phyloP scores from a whole-genome alignment of 2,888 invertebrate genomes.

The Leptinotarsa peninsularis region DNA sequence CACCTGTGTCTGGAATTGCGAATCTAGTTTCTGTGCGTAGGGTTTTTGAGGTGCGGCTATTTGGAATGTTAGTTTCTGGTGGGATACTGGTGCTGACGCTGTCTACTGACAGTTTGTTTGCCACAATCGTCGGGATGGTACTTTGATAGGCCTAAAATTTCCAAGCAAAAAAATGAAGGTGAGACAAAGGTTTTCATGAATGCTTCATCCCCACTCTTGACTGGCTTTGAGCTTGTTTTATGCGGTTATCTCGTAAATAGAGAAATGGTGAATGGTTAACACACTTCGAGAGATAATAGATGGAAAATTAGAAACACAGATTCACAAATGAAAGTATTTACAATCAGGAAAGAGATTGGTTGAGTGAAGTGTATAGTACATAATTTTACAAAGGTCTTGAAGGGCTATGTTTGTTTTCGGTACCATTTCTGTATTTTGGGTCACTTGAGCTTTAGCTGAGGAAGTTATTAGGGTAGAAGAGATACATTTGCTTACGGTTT shows the following conservation, averaged over 20 bases:
- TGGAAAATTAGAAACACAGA: constrained; percentile 26
- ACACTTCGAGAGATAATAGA: constrained; percentile 29
- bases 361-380: constrained; percentile 29
- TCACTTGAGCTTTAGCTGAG: constrained; percentile 43
- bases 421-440: constrained; percentile 49
- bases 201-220: constrained; percentile 25
- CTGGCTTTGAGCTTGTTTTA: constrained; percentile 24
- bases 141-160: constrained; percentile 53
- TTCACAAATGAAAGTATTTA: constrained; percentile 22
- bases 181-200: constrained; percentile 13
- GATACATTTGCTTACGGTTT: background rate
- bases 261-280: constrained; percentile 43
- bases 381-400: constrained; percentile 14
- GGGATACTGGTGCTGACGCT: constrained; percentile 40
- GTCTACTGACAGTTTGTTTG: constrained; percentile 47
- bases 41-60: constrained; percentile 19
- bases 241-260: constrained; percentile 36
- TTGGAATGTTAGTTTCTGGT: constrained; percentile 38
- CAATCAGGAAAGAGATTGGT: constrained; percentile 25
- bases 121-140: constrained; percentile 45
- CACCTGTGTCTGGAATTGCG: background rate
- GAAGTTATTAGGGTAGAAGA: background rate
- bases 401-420: constrained; percentile 9
- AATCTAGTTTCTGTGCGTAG: constrained; percentile 15
- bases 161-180: constrained; percentile 33